Percentiles rank a stretch among this genome's conserved stretches.
Evolutionary conservation across 2,888 invertebrate species (phyloP).

Genomic region (Acrobasis suavella): DNA sequence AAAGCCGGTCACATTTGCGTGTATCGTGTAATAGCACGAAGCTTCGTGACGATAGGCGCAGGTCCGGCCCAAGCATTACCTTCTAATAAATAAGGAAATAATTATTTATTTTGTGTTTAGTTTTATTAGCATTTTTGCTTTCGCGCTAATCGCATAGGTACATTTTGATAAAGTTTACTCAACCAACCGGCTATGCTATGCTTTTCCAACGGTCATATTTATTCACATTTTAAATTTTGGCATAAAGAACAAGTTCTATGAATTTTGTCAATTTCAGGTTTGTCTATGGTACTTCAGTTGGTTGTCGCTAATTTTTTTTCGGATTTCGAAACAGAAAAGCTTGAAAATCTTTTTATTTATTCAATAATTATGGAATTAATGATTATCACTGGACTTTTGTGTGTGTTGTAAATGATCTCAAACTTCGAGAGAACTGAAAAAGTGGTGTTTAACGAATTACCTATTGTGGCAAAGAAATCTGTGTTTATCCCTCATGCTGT

Average conservation of each 20-base stretch:
- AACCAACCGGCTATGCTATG: too few species aligned
- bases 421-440: constrained; percentile 37
- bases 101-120: too few species aligned
- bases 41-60: too few species aligned
- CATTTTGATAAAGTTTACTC: too few species aligned
- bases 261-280: constrained; percentile 69
- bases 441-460: constrained; percentile 51
- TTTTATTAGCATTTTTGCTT: too few species aligned
- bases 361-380: constrained; percentile 35
- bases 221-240: constrained; percentile 61
- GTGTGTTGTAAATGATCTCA: constrained; percentile 36
- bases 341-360: constrained; percentile 39
- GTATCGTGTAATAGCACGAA: too few species aligned
- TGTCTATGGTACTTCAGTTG: constrained; percentile 74
- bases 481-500: constrained; percentile 74
- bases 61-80: too few species aligned
- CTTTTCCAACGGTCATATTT: constrained; percentile 20
- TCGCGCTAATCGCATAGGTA: too few species aligned
- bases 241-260: constrained; percentile 65
- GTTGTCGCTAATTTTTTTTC: constrained; percentile 68
- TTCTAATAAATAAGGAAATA: too few species aligned
- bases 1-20: too few species aligned
- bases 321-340: constrained; percentile 59
- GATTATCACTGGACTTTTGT: constrained; percentile 30
- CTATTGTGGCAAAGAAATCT: constrained; percentile 61